Evolutionary conservation across 2,888 invertebrate species (phyloP).

Genomic region (Catocala nupta): DNA sequence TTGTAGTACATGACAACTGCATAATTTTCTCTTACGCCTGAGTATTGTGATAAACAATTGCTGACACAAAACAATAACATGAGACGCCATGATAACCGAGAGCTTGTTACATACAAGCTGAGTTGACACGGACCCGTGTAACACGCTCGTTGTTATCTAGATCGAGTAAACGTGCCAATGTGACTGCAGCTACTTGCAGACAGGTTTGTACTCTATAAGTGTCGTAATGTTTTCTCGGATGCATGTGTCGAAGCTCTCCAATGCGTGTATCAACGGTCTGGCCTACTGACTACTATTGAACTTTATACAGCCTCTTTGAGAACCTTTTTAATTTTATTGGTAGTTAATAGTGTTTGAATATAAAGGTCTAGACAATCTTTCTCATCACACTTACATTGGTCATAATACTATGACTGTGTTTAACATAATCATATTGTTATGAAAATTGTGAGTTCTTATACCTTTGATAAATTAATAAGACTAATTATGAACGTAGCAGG

Average conservation of each 20-base stretch:
- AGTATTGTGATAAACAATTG: not conserved
- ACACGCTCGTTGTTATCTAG: conserved; percentile 17
- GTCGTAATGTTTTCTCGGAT: conserved; percentile 12
- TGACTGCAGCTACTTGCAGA: conserved; percentile 8
- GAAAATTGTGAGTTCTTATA: too few species aligned
- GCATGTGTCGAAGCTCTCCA: not conserved
- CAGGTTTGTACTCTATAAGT: conserved; percentile 8
- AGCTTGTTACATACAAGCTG: not conserved
- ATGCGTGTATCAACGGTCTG: too few species aligned
- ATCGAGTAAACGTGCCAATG: conserved; percentile 23
- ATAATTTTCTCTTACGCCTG: too few species aligned
- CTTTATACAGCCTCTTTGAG: not conserved
- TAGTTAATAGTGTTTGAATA: too few species aligned
- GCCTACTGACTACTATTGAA: not conserved
- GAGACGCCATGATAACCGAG: not conserved
- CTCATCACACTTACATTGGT: too few species aligned
- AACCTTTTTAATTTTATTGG: too few species aligned
- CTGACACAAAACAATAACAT: not conserved
- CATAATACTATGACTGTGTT: too few species aligned
- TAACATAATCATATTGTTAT: too few species aligned
- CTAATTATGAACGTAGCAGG: too few species aligned
- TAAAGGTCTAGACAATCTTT: too few species aligned
- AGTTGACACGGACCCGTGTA: not conserved
- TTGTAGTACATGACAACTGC: too few species aligned
- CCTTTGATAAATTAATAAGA: too few species aligned